Base-by-base conservation (phyloP, 2,113 vertebrate species). In the Solea senegalensis region DNA sequence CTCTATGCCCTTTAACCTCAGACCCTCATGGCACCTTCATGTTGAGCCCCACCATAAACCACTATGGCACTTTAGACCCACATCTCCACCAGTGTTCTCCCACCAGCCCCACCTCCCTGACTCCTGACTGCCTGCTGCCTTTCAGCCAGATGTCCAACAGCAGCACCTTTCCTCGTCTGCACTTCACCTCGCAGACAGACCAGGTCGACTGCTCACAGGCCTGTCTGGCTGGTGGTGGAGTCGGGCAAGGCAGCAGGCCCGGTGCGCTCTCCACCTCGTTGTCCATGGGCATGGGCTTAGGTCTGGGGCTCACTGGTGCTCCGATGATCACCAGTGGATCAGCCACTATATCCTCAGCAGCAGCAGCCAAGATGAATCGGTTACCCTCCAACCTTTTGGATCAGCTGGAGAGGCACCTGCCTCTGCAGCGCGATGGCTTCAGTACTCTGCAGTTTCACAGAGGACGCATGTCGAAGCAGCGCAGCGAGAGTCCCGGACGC, bases 351-450 rank as follows among this genome's bases (percentile, higher is more conserved):
- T 94, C 94, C n/a, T 83, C 91, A 14, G 72, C 95, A n/a, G 81
- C 89, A 2, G 89, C 89, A 4, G 90, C 91, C 63, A 92, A 91
- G 75, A 92, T 91, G 93, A 98, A 99, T 76, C 94, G 97, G 68
- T 89, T 98, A 87, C 97, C 98, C 0, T 94, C 96, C 67, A 98
- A 96, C 89, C 95, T 99, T 73, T 88, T 99, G 54, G 97, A 99
- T 92, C 98, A 99, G 93, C 96, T 99, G 54, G 98, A 99, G 89
- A 95, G 98, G 86, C 98, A 99, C 88, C 91, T 99, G 82, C 98
- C 98, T 3, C 94, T 96, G 81, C 96, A 98, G 88, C 94, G 94
- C 0, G 98, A 99, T 0, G 97, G 97, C 66, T 99, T 99, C 92
- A 99, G 97, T 88, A 99, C 98, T 0, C 94, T 99, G 55, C 98